A percentile compares a stretch with the other conserved stretches of the same genome.
These are phyloP conservation scores for Bufotes viridis DNA, from an alignment of 2,797 vertebrate species.

Conservation along the genomic window DNA sequence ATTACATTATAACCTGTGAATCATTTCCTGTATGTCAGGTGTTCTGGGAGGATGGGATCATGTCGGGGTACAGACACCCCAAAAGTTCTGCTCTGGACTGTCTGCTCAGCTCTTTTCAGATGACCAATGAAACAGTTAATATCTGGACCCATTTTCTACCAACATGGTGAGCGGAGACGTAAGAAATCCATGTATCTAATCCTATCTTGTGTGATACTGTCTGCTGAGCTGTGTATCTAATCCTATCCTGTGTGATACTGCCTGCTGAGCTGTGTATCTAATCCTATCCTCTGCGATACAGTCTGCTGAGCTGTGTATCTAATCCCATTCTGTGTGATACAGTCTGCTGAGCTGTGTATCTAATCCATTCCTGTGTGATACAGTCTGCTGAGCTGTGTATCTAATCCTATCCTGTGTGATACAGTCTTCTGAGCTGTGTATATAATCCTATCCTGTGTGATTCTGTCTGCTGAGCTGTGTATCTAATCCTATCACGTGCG, in stretches of 20 bases:
- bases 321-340: background rate
- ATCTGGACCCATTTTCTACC: constrained; percentile 93
- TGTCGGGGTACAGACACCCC: constrained; percentile 87
- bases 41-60: constrained; percentile 88
- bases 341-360: no score
- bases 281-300: background rate
- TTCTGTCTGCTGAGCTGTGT: no score
- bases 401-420: no score
- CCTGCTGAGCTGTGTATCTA: background rate
- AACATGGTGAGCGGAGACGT: constrained; percentile 75
- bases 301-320: background rate
- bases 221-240: background rate
- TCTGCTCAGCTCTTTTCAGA: constrained; percentile 89
- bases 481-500: no score
- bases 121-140: constrained; percentile 89
- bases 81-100: constrained; percentile 87
- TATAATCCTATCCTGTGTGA: no score
- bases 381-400: no score
- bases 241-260: background rate
- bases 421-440: no score
- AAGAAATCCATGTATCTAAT: background rate
- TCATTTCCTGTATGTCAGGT: constrained; percentile 73
- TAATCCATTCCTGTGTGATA: no score
- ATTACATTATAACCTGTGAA: background rate
- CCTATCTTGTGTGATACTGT: background rate